These are phyloP conservation scores for Colostygia pectinataria DNA, from an alignment of 2,888 invertebrate genomes.

Conservation along the genomic window DNA sequence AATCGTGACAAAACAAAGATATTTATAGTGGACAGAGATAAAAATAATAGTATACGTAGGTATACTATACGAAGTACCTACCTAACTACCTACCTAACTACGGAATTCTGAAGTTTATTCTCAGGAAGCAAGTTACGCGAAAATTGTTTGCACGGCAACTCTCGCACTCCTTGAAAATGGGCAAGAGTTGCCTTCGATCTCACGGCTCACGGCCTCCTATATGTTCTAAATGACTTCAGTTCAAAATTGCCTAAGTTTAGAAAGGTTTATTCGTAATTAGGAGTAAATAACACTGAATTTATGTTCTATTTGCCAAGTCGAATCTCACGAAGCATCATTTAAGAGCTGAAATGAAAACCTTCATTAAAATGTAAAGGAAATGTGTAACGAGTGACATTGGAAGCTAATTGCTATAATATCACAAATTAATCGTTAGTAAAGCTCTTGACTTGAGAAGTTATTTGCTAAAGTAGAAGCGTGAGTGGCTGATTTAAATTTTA, in stretches of 20 bases:
- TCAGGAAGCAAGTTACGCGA: not conserved
- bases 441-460: too few species aligned
- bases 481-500: too few species aligned
- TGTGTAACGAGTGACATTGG: too few species aligned
- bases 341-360: not conserved
- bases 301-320: conserved; percentile 15
- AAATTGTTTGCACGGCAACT: conserved; percentile 15
- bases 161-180: conserved; percentile 10
- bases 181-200: too few species aligned
- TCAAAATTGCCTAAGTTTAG: conserved; percentile 23
- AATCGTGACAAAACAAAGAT: too few species aligned
- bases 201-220: conserved; percentile 18
- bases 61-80: too few species aligned
- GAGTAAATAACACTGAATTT: conserved; percentile 17
- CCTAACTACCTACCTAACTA: too few species aligned
- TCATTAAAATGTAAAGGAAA: not conserved
- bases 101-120: conserved; percentile 5
- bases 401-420: too few species aligned
- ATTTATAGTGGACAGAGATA: too few species aligned
- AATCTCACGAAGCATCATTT: conserved; percentile 11
- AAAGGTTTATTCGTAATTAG: conserved; percentile 11
- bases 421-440: too few species aligned
- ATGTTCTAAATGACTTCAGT: conserved; percentile 26
- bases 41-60: too few species aligned
- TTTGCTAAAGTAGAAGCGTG: too few species aligned